Evolutionary conservation across 2,888 invertebrate genomes (phyloP).

Genomic region (Didymodactylos carnosus): DNA sequence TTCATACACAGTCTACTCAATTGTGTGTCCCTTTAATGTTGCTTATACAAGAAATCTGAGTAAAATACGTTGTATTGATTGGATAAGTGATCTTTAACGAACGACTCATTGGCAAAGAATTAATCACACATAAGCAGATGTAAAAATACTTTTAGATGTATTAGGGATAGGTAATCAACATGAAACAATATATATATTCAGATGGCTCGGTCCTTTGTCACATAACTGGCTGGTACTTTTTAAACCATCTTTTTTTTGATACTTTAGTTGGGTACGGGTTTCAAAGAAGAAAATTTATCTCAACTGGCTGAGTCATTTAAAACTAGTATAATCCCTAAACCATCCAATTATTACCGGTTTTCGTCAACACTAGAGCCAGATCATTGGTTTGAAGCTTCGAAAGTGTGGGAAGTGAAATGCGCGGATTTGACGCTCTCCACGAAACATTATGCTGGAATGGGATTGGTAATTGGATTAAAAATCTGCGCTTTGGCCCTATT

Average conservation of each 20-base stretch:
- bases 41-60: no score
- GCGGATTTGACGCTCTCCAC: constrained; percentile 92
- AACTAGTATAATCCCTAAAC: constrained; percentile 49
- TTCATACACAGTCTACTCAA: no score
- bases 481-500: background rate
- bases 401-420: constrained; percentile 89
- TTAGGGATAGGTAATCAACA: no score
- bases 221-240: background rate
- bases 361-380: constrained; percentile 38
- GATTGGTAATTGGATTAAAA: constrained; percentile 40
- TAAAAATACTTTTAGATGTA: no score
- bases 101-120: no score
- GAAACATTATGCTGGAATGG: constrained; percentile 62
- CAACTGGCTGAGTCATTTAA: constrained; percentile 55
- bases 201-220: background rate
- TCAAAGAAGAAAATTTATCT: constrained; percentile 68
- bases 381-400: constrained; percentile 42
- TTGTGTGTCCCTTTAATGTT: no score
- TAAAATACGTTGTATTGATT: no score
- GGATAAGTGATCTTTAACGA: no score
- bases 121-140: no score
- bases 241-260: constrained; percentile 27
- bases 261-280: constrained; percentile 64
- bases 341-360: constrained; percentile 42
- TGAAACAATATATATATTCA: no score